Evolutionary conservation across 2,797 vertebrate genomes (phyloP).

Genomic region (Gymnothorax javanicus): DNA sequence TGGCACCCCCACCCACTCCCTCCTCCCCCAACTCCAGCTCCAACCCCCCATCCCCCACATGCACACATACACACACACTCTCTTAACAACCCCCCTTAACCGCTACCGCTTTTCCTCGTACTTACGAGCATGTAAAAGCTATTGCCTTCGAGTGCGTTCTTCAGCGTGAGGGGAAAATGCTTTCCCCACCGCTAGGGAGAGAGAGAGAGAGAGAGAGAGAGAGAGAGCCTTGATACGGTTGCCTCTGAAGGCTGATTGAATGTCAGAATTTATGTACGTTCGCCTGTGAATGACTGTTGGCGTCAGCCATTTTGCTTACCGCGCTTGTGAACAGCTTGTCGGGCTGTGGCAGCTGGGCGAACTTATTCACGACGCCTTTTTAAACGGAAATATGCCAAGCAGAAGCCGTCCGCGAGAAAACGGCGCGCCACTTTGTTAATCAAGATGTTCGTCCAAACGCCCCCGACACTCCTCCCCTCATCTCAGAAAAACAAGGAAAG

Average conservation of each 20-base stretch:
- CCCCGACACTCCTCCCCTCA: background rate
- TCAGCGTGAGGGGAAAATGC: conserved; percentile 3
- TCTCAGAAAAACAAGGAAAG: too few relatives aligned
- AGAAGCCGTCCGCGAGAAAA: conserved; percentile 46
- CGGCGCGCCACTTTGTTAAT: conserved; percentile 45
- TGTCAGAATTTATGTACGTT: conserved; percentile 7
- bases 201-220: background rate
- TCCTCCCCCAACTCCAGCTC: background rate
- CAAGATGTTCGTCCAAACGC: conserved; percentile 69
- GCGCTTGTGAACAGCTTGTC: conserved; percentile 26
- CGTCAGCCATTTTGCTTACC: background rate
- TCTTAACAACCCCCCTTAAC: background rate
- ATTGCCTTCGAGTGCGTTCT: conserved; percentile 43
- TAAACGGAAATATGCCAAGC: background rate
- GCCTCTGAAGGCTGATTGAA: background rate
- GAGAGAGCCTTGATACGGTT: background rate
- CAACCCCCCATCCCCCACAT: background rate
- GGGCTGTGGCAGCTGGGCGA: background rate
- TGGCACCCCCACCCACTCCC: conserved; percentile 50
- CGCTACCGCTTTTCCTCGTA: background rate
- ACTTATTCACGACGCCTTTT: background rate
- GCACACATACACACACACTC: background rate
- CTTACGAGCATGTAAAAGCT: conserved; percentile 20
- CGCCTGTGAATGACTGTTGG: conserved; percentile 5
- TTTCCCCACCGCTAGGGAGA: background rate